Evolutionary conservation across 2,113 vertebrate species (phyloP).

Genomic region (rabbit (Oryctolagus cuniculus)): DNA sequence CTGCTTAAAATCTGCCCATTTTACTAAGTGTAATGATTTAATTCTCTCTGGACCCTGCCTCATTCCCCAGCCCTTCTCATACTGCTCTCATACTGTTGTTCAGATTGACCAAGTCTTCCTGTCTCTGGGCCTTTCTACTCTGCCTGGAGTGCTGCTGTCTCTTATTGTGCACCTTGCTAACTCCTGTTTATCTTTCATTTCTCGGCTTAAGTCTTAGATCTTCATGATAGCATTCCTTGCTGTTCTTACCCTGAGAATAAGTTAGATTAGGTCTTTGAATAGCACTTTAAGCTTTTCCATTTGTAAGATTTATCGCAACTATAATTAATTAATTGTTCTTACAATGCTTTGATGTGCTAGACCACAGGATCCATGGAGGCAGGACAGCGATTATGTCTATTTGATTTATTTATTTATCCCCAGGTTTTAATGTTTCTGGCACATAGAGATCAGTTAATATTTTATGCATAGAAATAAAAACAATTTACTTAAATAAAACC

Average conservation of each 20-base stretch:
- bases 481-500: background rate
- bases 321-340: background rate
- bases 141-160: background rate
- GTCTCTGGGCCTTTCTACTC: background rate
- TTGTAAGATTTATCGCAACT: background rate
- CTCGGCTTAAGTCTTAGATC: background rate
- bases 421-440: background rate
- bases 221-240: background rate
- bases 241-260: background rate
- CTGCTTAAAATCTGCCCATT: background rate
- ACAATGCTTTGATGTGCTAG: background rate
- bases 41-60: background rate
- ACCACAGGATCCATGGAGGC: background rate
- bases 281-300: background rate
- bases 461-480: conserved; percentile 17
- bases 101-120: background rate
- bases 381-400: background rate
- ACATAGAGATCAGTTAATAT: conserved; percentile 41
- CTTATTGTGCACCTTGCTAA: background rate
- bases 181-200: background rate
- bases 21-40: background rate
- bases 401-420: background rate
- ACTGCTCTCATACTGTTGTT: background rate
- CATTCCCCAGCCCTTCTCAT: background rate
- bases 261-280: background rate